Conservation (phyloP, 2,797 vertebrate genomes). For the Chaunax sp. region DNA sequence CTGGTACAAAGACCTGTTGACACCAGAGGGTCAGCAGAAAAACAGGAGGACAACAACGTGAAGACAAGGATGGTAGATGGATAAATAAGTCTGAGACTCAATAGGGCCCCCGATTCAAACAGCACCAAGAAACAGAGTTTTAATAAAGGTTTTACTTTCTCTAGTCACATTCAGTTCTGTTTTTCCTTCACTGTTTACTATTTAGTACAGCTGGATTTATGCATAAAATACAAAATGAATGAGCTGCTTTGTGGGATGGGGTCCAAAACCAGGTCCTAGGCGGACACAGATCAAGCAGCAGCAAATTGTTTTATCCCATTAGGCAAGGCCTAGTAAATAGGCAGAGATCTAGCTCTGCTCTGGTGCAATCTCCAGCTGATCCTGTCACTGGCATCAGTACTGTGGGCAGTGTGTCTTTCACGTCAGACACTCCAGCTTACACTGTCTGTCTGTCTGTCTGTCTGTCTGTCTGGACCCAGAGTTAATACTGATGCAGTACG, state of each 20-base stretch:
- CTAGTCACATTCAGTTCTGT: neutral
- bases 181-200: slow-evolving; percentile 20
- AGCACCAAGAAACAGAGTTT: neutral
- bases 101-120: neutral
- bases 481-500: slow-evolving; percentile 26
- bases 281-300: slow-evolving; percentile 70
- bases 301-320: slow-evolving; percentile 80
- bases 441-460: slow-evolving; percentile 7
- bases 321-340: slow-evolving; percentile 72
- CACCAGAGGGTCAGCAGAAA: slow-evolving; percentile 52
- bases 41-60: slow-evolving; percentile 16
- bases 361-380: slow-evolving; percentile 72
- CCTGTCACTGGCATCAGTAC: slow-evolving; percentile 63
- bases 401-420: slow-evolving; percentile 64
- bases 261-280: slow-evolving; percentile 60
- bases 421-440: slow-evolving; percentile 51
- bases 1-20: slow-evolving; percentile 62
- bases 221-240: slow-evolving; percentile 50
- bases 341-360: slow-evolving; percentile 63
- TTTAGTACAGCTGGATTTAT: slow-evolving; percentile 46
- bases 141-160: slow-evolving; percentile 12
- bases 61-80: slow-evolving; percentile 3
- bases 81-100: slow-evolving; percentile 8
- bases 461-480: neutral
- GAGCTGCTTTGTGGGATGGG: slow-evolving; percentile 49